A percentile compares a stretch with the other conserved stretches of the same genome.
Conservation (phyloP, 2,113 vertebrate genomes). For the Calyptommatus sinebrachiatus region DNA sequence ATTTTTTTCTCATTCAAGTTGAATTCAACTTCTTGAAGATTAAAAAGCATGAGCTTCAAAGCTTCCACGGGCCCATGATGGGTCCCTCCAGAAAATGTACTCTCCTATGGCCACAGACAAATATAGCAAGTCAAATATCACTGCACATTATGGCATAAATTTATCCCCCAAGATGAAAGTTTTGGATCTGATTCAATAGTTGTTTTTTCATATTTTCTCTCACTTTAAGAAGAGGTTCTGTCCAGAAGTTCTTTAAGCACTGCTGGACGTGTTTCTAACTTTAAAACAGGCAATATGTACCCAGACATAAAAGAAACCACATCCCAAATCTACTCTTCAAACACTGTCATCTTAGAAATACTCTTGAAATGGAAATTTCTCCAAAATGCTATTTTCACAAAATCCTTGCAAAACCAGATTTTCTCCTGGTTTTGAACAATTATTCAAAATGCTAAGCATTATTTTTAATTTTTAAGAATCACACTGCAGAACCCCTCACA, state of each 20-base stretch:
- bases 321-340: background rate
- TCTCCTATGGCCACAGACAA: slow-evolving; percentile 51
- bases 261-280: background rate
- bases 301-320: background rate
- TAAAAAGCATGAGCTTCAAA: slow-evolving; percentile 79
- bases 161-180: background rate
- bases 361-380: background rate
- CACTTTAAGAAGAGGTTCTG: background rate
- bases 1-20: slow-evolving; percentile 57
- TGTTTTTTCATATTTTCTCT: background rate
- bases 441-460: too few species aligned
- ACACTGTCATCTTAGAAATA: background rate
- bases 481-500: too few species aligned
- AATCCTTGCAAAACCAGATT: background rate
- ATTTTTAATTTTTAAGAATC: too few species aligned
- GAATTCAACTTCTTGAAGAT: slow-evolving; percentile 77
- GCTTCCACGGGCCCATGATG: slow-evolving; percentile 81
- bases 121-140: background rate
- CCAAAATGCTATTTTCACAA: background rate
- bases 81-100: slow-evolving; percentile 58
- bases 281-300: background rate
- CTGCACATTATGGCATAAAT: background rate
- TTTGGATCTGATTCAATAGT: background rate
- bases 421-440: too few species aligned
- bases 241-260: too few species aligned